These are phyloP conservation scores for Orchesella flavescens DNA, from an alignment of 2,888 invertebrate species.

Conservation along the genomic window DNA sequence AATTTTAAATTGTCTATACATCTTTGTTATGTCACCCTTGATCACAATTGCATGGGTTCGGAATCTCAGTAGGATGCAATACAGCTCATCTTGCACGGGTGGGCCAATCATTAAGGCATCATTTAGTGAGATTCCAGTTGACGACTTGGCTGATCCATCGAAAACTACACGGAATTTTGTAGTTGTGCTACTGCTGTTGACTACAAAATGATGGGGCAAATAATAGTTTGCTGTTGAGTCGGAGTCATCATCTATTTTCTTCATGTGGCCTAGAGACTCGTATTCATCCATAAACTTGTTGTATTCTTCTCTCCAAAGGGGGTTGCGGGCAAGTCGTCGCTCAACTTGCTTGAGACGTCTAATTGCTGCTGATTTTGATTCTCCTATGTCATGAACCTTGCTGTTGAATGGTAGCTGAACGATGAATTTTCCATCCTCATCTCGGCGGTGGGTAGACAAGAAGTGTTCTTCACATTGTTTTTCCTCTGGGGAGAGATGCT, in stretches of 20 bases:
- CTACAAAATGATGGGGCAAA: slow-evolving; percentile 64
- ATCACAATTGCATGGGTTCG: slow-evolving; percentile 72
- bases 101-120: slow-evolving; percentile 73
- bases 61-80: slow-evolving; percentile 72
- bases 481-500: too few relatives aligned
- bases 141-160: slow-evolving; percentile 48
- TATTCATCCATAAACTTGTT: slow-evolving; percentile 71
- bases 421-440: slow-evolving; percentile 16
- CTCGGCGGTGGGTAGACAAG: background rate
- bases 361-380: background rate
- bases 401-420: slow-evolving; percentile 51
- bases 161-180: too few relatives aligned
- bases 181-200: slow-evolving; percentile 43
- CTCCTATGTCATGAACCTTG: slow-evolving; percentile 1
- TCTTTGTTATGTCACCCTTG: slow-evolving; percentile 74
- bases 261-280: slow-evolving; percentile 68
- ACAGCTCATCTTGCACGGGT: slow-evolving; percentile 73
- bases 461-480: slow-evolving; percentile 14
- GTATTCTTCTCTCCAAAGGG: slow-evolving; percentile 59
- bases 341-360: slow-evolving; percentile 37
- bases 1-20: slow-evolving; percentile 73
- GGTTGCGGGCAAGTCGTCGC: slow-evolving; percentile 32
- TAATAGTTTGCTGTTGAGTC: too few relatives aligned
- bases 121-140: slow-evolving; percentile 72
- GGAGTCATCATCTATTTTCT: too few relatives aligned